Conservation (phyloP, 2,888 invertebrate genomes). For the Gastrophysa polygoni region DNA sequence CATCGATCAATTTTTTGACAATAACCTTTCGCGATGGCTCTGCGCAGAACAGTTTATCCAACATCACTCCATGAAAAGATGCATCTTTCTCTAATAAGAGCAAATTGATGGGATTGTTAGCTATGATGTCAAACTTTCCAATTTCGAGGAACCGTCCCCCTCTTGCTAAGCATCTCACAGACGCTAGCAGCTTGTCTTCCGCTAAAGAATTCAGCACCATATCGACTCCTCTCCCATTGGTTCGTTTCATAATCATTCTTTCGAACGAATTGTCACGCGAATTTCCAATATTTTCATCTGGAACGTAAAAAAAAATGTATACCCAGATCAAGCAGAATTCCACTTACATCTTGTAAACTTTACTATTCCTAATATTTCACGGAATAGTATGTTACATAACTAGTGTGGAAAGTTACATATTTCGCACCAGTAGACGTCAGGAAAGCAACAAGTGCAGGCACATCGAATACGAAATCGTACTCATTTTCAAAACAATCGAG, state of each 20-base stretch:
- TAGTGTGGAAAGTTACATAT: no score
- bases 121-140: slow-evolving; percentile 80
- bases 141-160: slow-evolving; percentile 83
- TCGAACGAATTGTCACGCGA: slow-evolving; percentile 88
- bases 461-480: no score
- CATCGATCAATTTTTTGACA: not conserved
- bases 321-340: no score
- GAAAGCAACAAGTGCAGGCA: no score
- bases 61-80: slow-evolving; percentile 76
- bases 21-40: not conserved
- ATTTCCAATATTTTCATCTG: slow-evolving; percentile 51
- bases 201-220: slow-evolving; percentile 88
- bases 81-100: slow-evolving; percentile 72
- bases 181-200: slow-evolving; percentile 84
- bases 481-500: no score
- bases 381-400: no score
- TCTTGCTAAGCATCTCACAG: slow-evolving; percentile 64
- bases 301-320: not conserved
- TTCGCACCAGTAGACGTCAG: no score
- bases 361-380: no score
- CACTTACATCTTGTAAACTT: no score
- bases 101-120: slow-evolving; percentile 69
- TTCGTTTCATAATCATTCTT: slow-evolving; percentile 77
- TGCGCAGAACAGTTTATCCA: slow-evolving; percentile 62
- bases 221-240: slow-evolving; percentile 87